phyloP scores from a whole-genome alignment of 2,113 vertebrate species.

The Strigops habroptila region DNA sequence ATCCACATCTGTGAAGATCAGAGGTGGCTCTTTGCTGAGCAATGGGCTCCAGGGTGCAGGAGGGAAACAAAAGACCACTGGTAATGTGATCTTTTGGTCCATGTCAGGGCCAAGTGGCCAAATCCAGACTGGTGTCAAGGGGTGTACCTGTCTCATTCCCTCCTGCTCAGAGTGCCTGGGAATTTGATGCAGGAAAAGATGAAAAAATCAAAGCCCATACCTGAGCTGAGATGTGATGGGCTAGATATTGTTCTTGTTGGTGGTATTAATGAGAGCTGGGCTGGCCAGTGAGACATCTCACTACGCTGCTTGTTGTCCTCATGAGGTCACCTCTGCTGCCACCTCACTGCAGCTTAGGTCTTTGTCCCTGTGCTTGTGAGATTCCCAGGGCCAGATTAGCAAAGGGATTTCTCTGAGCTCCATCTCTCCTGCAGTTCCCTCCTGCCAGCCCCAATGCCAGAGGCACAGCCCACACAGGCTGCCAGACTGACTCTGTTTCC shows the following conservation, averaged over 20 bases:
- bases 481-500: not conserved
- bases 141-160: not conserved
- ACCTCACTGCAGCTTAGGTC: not conserved
- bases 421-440: not conserved
- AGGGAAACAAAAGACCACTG: not conserved
- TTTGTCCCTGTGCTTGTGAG: rapidly evolving
- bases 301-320: rapidly evolving
- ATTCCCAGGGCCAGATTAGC: not conserved
- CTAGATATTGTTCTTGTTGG: not conserved
- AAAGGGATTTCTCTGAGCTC: not conserved
- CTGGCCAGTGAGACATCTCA: not conserved
- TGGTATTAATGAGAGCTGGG: not conserved
- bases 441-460: not conserved
- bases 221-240: not conserved
- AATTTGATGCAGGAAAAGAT: not conserved
- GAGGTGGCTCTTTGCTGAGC: not conserved
- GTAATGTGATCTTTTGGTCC: no score
- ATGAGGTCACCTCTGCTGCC: not conserved
- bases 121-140: not conserved
- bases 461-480: slow-evolving; percentile 49
- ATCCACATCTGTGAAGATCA: slow-evolving; percentile 5
- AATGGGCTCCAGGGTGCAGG: not conserved
- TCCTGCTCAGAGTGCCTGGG: not conserved
- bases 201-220: not conserved
- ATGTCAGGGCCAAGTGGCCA: not conserved